Evolutionary conservation across 2,113 vertebrate genomes (phyloP), one percentile per base, ranked within the genome.

Genomic region (Tricholaema leucomelas): DNA sequence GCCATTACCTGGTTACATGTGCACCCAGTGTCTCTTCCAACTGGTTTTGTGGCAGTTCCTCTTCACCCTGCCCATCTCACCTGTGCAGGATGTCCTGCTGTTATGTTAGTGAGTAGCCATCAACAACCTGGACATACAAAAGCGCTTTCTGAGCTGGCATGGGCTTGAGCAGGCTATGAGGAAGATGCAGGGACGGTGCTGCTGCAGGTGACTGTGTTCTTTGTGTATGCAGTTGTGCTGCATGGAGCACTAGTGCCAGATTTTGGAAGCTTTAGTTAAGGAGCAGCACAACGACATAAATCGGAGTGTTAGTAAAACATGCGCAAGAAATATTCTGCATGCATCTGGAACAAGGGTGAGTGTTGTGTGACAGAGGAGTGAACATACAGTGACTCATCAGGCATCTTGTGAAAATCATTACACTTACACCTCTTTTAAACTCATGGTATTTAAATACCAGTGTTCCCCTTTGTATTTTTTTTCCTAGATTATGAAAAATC

Each of bases 11-110:
- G 69, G 27, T 76, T 87, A 85, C 19, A 72, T 13, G 6, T 54
- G 59, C 88, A 88, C 80, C 91, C 78, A 70, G 88, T 83, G 87
- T 80, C 59, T 81, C 59, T 65, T 64, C 79, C 70, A 77, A 35
- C 0, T 65, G 63, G 76, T 66, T 74, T 33, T 35, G 59, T 30
- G 4, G 75, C 13, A 64, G 63, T 24, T 93, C 28, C 56, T 72
- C 91, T 70, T 46, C 76, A 24, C 27, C 28, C 72, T 64, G 66
- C 77, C 36, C 64, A 5, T 88, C 71, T 75, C 67, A 15, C 52
- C 72, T 36, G 38, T 33, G 71, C 75, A 87, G 74, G 58, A 42
- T 1, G 31, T 28, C 40, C 24, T 81, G 72, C 82, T 54, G 2
- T 28, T 44, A 0, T 0, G 3, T 13, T 35, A 54, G 74, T 35